A percentile compares a stretch with the other conserved stretches of the same genome.
These are phyloP conservation scores for Leptopilina clavipes DNA, from an alignment of 1,140 invertebrate genomes.

Conservation along the genomic window DNA sequence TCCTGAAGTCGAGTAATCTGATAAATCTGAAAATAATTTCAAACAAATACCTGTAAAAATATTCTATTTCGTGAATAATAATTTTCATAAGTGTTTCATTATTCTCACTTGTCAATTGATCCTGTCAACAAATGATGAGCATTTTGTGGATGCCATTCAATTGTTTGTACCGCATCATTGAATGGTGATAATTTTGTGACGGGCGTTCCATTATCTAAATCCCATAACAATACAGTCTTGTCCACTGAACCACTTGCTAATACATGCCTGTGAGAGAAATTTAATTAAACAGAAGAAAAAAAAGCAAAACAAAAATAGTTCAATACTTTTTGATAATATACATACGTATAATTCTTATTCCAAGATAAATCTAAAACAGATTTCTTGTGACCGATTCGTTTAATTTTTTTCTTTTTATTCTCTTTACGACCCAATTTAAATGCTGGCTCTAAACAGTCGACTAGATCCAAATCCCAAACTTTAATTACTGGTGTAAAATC, in stretches of 20 bases:
- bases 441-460: conserved; percentile 91
- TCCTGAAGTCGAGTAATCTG: conserved; percentile 87
- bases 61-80: background rate
- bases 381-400: conserved; percentile 87
- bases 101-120: conserved; percentile 78
- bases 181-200: conserved; percentile 85
- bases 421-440: conserved; percentile 86
- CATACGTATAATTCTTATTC: conserved; percentile 83
- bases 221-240: conserved; percentile 92
- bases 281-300: conserved; percentile 38
- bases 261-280: conserved; percentile 81
- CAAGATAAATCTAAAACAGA: conserved; percentile 94
- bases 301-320: background rate
- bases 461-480: conserved; percentile 96
- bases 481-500: conserved; percentile 93
- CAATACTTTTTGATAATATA: background rate
- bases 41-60: background rate
- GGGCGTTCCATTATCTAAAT: conserved; percentile 86
- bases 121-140: conserved; percentile 88
- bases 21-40: conserved; percentile 77
- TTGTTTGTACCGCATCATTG: conserved; percentile 88
- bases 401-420: conserved; percentile 84
- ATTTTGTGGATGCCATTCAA: conserved; percentile 91
- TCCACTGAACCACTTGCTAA: conserved; percentile 95
- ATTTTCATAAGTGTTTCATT: background rate